phyloP scores from a whole-genome alignment of 2,113 vertebrate genomes.

The Mola mola region DNA sequence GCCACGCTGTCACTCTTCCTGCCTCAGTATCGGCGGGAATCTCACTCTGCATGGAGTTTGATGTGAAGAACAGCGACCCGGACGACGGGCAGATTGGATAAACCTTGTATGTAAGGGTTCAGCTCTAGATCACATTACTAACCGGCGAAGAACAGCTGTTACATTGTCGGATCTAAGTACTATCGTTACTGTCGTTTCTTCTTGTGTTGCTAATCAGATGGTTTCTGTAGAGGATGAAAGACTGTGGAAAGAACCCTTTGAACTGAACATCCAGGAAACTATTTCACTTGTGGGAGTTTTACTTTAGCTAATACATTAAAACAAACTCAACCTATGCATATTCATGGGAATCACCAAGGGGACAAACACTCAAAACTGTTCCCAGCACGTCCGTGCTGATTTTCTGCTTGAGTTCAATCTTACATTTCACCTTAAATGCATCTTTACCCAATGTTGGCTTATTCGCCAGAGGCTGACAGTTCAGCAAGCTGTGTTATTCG shows the following conservation, averaged over 20 bases:
- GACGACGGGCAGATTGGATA: conserved; percentile 18
- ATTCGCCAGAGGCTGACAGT: background rate
- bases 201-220: background rate
- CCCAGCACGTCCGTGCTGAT: conserved; percentile 8
- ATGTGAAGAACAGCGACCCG: conserved; percentile 18
- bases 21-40: too few relatives aligned
- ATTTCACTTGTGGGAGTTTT: conserved; percentile 30
- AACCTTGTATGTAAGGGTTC: background rate
- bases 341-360: conserved; percentile 21
- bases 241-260: background rate
- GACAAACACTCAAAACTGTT: conserved; percentile 28
- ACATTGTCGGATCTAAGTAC: conserved; percentile 10
- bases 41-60: too few relatives aligned
- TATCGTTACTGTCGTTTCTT: background rate
- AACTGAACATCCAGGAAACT: conserved; percentile 41
- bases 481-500: background rate
- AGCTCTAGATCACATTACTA: conserved; percentile 17
- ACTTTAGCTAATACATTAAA: conserved; percentile 27
- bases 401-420: conserved; percentile 27
- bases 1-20: too few relatives aligned
- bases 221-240: conserved; percentile 1
- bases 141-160: conserved; percentile 17
- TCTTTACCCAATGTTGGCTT: conserved; percentile 3
- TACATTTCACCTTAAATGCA: conserved; percentile 37
- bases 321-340: conserved; percentile 40